These are phyloP conservation scores for Apodemia mormo DNA, from an alignment of 2,888 invertebrate genomes.

Conservation along the genomic window DNA sequence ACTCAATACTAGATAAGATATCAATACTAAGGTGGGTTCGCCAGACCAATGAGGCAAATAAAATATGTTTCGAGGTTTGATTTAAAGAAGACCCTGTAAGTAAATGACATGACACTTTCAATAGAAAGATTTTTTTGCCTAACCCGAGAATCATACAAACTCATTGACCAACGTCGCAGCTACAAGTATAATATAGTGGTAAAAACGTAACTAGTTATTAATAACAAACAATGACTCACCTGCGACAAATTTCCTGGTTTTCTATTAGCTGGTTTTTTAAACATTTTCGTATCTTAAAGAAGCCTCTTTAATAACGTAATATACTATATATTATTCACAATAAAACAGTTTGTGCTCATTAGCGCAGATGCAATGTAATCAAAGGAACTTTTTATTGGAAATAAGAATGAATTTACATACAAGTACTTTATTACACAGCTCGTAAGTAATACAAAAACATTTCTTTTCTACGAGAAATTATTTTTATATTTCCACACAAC, in stretches of 20 bases:
- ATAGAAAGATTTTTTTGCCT: too few relatives aligned
- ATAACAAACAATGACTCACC: conserved; percentile 66
- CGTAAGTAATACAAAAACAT: too few relatives aligned
- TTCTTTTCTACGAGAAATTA: too few relatives aligned
- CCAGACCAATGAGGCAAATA: too few relatives aligned
- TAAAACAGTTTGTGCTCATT: background rate
- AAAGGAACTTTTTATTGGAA: background rate
- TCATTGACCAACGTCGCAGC: too few relatives aligned
- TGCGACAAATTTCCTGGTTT: conserved; percentile 71
- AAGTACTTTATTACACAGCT: background rate
- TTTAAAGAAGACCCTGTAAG: too few relatives aligned
- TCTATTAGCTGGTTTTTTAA: conserved; percentile 58
- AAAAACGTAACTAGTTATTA: background rate
- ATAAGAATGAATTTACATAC: background rate
- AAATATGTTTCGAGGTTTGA: too few relatives aligned
- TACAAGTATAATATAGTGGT: background rate
- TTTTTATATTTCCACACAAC: background rate
- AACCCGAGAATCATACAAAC: too few relatives aligned
- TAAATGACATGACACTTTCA: too few relatives aligned
- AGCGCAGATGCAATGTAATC: background rate
- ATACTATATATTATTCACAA: background rate
- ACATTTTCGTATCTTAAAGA: conserved; percentile 47
- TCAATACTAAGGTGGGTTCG: too few relatives aligned
- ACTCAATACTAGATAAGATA: too few relatives aligned
- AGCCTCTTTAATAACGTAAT: background rate